A percentile compares a stretch with the other conserved stretches of the same genome.
phyloP scores from a whole-genome alignment of 2,888 invertebrate genomes.

The Drosophila seclusa region DNA sequence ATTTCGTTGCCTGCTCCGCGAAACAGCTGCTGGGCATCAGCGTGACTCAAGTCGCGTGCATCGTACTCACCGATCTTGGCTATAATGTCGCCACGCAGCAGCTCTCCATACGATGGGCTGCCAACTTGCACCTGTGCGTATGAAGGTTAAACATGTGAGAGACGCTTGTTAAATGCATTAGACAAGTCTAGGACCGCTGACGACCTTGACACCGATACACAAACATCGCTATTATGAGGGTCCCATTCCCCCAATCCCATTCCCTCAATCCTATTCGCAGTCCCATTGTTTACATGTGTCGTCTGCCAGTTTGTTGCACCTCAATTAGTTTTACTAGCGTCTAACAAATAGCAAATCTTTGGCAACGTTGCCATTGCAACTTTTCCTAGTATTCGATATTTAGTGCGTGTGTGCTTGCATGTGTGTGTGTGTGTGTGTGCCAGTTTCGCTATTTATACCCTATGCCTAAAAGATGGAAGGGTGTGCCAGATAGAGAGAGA shows the following conservation, averaged over 20 bases:
- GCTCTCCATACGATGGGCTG: conserved; percentile 93
- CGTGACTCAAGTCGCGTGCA: conserved; percentile 93
- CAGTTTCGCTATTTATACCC: conserved; percentile 59
- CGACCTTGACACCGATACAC: conserved; percentile 49
- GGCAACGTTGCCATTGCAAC: conserved; percentile 64
- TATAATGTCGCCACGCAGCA: conserved; percentile 95
- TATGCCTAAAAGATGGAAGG: conserved; percentile 22
- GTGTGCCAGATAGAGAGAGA: conserved; percentile 12
- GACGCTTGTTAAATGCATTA: conserved; percentile 23
- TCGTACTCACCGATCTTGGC: conserved; percentile 96
- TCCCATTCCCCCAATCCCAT: conserved; percentile 25
- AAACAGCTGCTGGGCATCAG: conserved; percentile 95
- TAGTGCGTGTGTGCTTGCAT: conserved; percentile 7
- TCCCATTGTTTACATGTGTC: conserved; percentile 64
- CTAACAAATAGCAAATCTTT: conserved; percentile 55
- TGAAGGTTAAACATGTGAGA: conserved; percentile 40
- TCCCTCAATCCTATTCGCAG: conserved; percentile 22
- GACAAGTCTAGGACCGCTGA: conserved; percentile 25
- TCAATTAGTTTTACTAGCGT: conserved; percentile 78
- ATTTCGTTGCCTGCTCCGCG: conserved; percentile 92
- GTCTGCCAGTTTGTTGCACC: conserved; percentile 59
- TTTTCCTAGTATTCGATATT: conserved; percentile 31
- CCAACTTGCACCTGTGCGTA: conserved; percentile 91
- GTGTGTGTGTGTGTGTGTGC: conserved; percentile 46
- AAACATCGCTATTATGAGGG: conserved; percentile 43